phyloP scores from a whole-genome alignment of 2,888 invertebrate genomes.

The Leucophenga montana region DNA sequence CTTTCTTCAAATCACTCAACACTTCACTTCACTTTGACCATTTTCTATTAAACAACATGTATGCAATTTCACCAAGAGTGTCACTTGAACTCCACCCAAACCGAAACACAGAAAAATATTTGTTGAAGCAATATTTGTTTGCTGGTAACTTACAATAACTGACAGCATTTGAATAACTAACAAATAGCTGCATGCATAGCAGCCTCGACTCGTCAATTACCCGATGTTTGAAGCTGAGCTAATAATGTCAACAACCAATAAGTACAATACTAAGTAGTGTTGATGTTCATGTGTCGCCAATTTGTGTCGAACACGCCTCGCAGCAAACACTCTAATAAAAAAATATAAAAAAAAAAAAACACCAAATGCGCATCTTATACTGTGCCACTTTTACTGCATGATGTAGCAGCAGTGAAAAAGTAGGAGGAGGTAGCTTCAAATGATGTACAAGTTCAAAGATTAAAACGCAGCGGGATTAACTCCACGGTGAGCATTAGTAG shows the following conservation, averaged over 20 bases:
- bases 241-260: conserved; percentile 60
- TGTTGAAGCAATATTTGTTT: too few species aligned
- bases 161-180: conserved; percentile 16
- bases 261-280: conserved; percentile 3
- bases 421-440: not conserved
- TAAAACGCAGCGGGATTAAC: not conserved
- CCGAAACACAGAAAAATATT: too few species aligned
- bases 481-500: not conserved
- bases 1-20: too few species aligned
- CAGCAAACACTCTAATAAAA: too few species aligned
- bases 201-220: not conserved
- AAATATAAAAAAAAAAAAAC: not conserved
- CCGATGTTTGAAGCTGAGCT: conserved; percentile 35
- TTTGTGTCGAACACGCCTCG: too few species aligned
- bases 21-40: too few species aligned
- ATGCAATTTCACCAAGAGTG: too few species aligned
- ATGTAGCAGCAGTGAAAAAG: not conserved
- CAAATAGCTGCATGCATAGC: conserved; percentile 7
- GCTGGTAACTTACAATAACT: not conserved
- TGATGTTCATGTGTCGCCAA: conserved; percentile 2
- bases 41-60: too few species aligned
- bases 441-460: conserved; percentile 8
- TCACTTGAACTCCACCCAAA: too few species aligned
- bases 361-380: not conserved
- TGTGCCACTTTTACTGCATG: conserved; percentile 14